Evolutionary conservation across 2,113 vertebrate species (phyloP).

Genomic region (Pica pica): DNA sequence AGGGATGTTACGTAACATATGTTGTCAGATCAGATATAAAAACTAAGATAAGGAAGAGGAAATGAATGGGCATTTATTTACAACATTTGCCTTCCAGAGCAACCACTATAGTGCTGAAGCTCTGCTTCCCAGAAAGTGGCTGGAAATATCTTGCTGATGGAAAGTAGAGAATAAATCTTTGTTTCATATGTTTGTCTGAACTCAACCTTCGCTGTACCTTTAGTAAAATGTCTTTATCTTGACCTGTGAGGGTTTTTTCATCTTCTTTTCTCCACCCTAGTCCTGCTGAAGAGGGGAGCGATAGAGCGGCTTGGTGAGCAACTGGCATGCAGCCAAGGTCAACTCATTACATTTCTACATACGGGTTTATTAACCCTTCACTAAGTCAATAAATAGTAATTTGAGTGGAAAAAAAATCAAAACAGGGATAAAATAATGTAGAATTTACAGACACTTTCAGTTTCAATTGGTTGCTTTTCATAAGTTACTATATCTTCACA

Average conservation of each 20-base stretch:
- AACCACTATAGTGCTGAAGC: neutral
- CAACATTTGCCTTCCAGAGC: neutral
- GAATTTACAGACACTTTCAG: neutral
- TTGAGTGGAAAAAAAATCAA: neutral
- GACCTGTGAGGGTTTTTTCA: neutral
- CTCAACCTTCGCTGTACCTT: fast-evolving
- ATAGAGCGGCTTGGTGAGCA: neutral
- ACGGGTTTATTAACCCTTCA: neutral
- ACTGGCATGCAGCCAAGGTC: neutral
- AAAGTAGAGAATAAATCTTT: neutral
- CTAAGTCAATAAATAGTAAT: neutral
- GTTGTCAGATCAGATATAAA: neutral
- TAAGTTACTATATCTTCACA: neutral
- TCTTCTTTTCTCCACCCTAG: neutral
- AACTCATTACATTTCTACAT: neutral
- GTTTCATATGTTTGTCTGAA: neutral
- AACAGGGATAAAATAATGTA: neutral
- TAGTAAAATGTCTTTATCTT: neutral
- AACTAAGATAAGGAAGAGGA: neutral
- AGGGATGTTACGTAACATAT: fast-evolving
- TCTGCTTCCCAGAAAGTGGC: neutral
- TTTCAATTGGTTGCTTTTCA: neutral
- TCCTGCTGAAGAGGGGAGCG: neutral
- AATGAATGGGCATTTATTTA: neutral
- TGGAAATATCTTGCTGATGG: neutral